A percentile compares a stretch with the other conserved stretches of the same genome.
Conservation (phyloP, 2,888 invertebrate genomes). For the Acleris cristana region DNA sequence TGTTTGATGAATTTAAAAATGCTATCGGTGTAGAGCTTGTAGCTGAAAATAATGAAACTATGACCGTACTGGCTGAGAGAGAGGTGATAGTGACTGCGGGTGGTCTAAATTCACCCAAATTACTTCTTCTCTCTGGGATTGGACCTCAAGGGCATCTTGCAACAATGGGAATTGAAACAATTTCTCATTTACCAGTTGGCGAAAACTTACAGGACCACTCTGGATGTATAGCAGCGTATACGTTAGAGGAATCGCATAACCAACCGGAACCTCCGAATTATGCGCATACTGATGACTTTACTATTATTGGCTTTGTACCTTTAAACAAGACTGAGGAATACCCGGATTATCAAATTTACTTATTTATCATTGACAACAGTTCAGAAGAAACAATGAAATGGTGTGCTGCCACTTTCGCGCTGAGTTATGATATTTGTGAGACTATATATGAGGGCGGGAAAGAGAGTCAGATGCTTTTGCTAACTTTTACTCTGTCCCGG, state of each 20-base stretch:
- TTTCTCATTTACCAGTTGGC: constrained; percentile 62
- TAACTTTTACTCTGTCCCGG: not conserved
- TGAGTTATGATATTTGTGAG: constrained; percentile 12
- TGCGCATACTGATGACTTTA: not conserved
- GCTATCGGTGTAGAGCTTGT: constrained; percentile 62
- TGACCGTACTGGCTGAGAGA: constrained; percentile 44
- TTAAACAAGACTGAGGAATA: constrained; percentile 8
- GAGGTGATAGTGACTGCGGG: constrained; percentile 70
- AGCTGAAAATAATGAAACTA: constrained; percentile 47
- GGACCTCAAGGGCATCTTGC: constrained; percentile 58
- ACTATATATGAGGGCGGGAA: constrained; percentile 11
- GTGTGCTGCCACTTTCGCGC: not conserved
- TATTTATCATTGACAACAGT: not conserved
- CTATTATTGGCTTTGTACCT: not conserved
- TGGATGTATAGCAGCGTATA: constrained; percentile 14
- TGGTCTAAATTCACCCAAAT: constrained; percentile 62
- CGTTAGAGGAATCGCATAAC: not conserved
- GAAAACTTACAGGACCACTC: constrained; percentile 67
- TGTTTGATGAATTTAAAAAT: constrained; percentile 64
- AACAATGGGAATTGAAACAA: constrained; percentile 51
- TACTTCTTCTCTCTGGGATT: constrained; percentile 68
- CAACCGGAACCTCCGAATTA: constrained; percentile 3
- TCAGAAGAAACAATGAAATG: not conserved
- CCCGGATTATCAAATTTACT: constrained; percentile 20
- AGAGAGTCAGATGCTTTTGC: constrained; percentile 9